Evolutionary conservation across 2,113 vertebrate species (phyloP).

Genomic region (Urocynchramus pylzowi): DNA sequence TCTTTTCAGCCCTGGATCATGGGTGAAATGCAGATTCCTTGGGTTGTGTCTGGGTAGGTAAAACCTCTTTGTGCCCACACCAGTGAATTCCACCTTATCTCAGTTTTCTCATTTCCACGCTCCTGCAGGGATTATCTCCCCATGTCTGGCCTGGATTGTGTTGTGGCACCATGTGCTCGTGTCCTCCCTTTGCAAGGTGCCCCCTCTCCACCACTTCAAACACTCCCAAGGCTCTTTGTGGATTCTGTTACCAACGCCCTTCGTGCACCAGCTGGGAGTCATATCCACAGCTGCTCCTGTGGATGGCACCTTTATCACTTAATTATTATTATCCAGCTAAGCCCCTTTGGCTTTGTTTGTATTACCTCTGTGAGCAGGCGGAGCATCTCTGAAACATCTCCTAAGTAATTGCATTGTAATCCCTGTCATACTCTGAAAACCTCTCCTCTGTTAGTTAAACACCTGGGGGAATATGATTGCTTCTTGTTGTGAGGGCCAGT

Average conservation of each 20-base stretch:
- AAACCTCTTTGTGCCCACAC: background rate
- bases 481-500: background rate
- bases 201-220: background rate
- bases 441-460: background rate
- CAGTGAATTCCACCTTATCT: background rate
- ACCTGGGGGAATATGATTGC: background rate
- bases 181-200: background rate
- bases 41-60: background rate
- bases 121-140: background rate
- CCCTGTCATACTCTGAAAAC: background rate
- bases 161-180: background rate
- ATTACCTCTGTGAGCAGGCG: background rate
- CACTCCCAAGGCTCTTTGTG: background rate
- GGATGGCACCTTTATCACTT: background rate
- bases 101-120: background rate
- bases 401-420: background rate
- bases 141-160: background rate
- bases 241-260: background rate
- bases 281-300: background rate
- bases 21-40: background rate
- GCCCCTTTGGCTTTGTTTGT: background rate
- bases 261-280: background rate
- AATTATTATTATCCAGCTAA: conserved; percentile 10
- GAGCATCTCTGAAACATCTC: background rate
- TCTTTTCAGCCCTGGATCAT: background rate